Percentiles rank a stretch among this genome's conserved stretches.
Evolutionary conservation across 2,113 vertebrate genomes (phyloP).

Genomic region (Petrocephalus zakoni): DNA sequence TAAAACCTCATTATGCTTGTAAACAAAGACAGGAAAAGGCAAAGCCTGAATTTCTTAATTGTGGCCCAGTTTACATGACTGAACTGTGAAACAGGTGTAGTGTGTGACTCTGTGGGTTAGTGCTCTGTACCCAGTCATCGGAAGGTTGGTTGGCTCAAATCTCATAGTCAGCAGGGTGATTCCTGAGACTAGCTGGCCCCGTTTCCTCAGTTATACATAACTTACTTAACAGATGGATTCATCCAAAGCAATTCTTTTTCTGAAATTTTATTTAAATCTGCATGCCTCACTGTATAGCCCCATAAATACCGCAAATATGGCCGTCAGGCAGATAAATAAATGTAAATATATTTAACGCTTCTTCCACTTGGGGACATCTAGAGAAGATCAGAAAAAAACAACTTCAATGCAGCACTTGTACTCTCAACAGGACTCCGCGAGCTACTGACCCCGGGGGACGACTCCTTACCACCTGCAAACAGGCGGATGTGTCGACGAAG

Average conservation of each 20-base stretch:
- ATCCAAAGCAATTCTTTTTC: neutral
- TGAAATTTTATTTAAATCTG: neutral
- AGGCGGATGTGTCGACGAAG: neutral
- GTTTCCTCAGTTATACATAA: neutral
- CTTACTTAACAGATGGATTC: neutral
- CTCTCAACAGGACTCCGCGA: neutral
- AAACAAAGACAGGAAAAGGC: neutral
- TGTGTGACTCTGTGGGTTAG: neutral
- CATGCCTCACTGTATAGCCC: neutral
- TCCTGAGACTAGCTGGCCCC: neutral
- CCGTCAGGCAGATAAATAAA: neutral
- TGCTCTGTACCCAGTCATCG: neutral
- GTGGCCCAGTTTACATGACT: neutral
- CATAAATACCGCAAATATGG: neutral
- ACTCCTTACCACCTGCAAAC: neutral
- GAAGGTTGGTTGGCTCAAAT: neutral
- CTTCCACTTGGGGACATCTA: neutral
- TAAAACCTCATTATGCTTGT: neutral
- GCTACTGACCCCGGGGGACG: neutral
- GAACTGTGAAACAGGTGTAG: neutral
- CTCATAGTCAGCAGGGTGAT: neutral
- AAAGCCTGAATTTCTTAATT: neutral
- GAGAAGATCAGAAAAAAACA: neutral
- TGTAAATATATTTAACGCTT: neutral
- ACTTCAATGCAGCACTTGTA: neutral